Evolutionary conservation across 2,888 invertebrate species (phyloP).

Genomic region (Sinohyriopsis cumingii): DNA sequence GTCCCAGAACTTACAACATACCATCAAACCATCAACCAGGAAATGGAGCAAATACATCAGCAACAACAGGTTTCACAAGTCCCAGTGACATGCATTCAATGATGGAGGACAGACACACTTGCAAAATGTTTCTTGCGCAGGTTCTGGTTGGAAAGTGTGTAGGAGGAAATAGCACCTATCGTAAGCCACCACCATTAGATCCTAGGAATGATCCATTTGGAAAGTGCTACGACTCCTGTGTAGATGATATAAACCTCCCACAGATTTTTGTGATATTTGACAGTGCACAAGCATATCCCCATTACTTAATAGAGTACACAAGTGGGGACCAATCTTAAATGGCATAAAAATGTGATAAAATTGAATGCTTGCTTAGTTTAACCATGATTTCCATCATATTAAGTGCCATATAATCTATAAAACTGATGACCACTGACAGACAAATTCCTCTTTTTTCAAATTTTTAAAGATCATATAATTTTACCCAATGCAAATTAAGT

Average conservation of each 20-base stretch:
- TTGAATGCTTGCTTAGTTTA: too few species aligned
- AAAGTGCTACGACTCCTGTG: slow-evolving; percentile 66
- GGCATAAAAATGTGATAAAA: too few species aligned
- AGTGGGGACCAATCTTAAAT: slow-evolving; percentile 2
- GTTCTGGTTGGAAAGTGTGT: slow-evolving; percentile 66
- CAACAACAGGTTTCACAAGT: neutral
- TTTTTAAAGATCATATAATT: too few species aligned
- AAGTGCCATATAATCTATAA: too few species aligned
- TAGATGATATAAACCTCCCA: slow-evolving; percentile 61
- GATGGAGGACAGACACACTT: slow-evolving; percentile 19
- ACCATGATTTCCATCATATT: too few species aligned
- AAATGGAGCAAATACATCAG: neutral
- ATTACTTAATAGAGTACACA: slow-evolving; percentile 65
- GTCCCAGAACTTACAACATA: neutral
- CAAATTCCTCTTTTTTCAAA: too few species aligned
- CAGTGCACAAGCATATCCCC: slow-evolving; percentile 67
- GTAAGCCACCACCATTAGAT: slow-evolving; percentile 62
- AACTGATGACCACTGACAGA: too few species aligned
- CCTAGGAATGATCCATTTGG: slow-evolving; percentile 58
- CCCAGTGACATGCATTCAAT: slow-evolving; percentile 1
- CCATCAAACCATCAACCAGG: too few species aligned
- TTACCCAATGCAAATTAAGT: too few species aligned
- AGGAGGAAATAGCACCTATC: slow-evolving; percentile 50
- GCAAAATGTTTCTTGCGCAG: slow-evolving; percentile 61
- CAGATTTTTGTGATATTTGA: slow-evolving; percentile 69